Evolutionary conservation across 2,113 vertebrate genomes (phyloP), one percentile per base, ranked within the genome.

Genomic region (Oryzias melastigma): DNA sequence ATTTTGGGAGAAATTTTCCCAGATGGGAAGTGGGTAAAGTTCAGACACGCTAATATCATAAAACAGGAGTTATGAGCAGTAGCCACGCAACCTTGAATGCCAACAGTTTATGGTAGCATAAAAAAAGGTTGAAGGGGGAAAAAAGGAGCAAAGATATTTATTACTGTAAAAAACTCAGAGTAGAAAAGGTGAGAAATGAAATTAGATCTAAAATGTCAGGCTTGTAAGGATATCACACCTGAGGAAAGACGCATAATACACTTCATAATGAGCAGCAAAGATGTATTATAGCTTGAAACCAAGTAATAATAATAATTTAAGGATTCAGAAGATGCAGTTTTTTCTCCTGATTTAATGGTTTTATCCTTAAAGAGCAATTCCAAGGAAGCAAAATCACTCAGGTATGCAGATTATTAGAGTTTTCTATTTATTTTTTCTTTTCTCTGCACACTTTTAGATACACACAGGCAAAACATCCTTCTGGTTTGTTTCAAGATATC

Each of bases 161-260:
- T 24, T 15, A 47, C 7, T 47, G 46, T 18, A 53, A 73, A 77
- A 58, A 18, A 35, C 13, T 3, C 46, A 46, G 14, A 17, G 1
- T 25, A 3, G 15, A 69, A 51, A 48, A 53, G 44, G 52, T 52
- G 67, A 59, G 29, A 65, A 65, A 47, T 65, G 18, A 73, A 62
- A 68, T 60, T 7, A 20, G 17, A 17, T 62, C 25, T 62, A 29
- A 78, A 78, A 76, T 71, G 75, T 73, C 75, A 78, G 45, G 45
- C 27, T 53, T 24, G 47, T 52, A 44, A 48, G 55, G 40, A 14
- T 18, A 64, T 69, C 51, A 46, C 29, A 58, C 15, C 15, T 42
- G n/a, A 62, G 45, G 47, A 49, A 18, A 52, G 25, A 35, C 52
- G 24, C 6, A 54, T 60, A 70, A 67, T 12, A 51, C 53, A 75